Evolutionary conservation across 2,113 vertebrate species (phyloP).

Genomic region (Rhynchomys soricoides): DNA sequence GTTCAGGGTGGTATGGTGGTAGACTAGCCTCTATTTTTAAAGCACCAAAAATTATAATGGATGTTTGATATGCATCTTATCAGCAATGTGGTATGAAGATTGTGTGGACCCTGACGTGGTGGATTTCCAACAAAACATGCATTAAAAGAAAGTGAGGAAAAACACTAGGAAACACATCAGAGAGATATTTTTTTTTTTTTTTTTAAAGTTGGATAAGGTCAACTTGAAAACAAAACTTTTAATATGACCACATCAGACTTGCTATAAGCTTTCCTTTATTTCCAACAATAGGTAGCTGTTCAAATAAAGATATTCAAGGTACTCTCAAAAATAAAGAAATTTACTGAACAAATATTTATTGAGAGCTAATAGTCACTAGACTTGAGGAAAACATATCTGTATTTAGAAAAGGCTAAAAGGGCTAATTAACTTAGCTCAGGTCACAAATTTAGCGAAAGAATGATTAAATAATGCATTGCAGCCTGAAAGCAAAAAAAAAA

Average conservation of each 20-base stretch:
- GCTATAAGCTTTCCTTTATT: background rate
- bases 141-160: background rate
- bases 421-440: slow-evolving; percentile 58
- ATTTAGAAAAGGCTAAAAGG: slow-evolving; percentile 60
- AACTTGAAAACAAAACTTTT: slow-evolving; percentile 13
- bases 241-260: background rate
- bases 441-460: slow-evolving; percentile 60
- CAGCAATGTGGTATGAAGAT: background rate
- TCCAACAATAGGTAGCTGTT: background rate
- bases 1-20: too few species aligned
- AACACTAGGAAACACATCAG: background rate
- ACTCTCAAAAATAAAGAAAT: slow-evolving; percentile 37
- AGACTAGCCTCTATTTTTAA: background rate
- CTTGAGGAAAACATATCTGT: background rate
- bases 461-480: slow-evolving; percentile 47
- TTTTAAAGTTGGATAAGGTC: background rate
- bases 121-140: background rate
- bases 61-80: background rate
- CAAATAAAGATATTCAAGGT: background rate
- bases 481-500: slow-evolving; percentile 14
- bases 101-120: background rate
- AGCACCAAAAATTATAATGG: background rate
- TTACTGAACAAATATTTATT: slow-evolving; percentile 60
- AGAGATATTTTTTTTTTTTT: background rate
- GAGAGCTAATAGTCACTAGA: background rate